phyloP scores from a whole-genome alignment of 2,888 invertebrate species.

The Phyllotreta cruciferae region DNA sequence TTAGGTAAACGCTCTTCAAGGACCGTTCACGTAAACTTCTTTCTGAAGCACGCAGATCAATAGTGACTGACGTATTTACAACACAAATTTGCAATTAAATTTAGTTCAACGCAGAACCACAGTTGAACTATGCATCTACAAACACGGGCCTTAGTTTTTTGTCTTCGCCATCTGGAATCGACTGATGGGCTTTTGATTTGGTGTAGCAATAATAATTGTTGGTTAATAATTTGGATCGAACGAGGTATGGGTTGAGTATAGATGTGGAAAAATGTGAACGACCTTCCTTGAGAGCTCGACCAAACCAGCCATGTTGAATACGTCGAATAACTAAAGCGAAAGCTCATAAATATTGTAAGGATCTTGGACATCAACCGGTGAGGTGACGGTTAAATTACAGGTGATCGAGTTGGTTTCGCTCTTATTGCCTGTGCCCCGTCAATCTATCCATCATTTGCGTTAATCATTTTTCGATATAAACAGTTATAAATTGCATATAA shows the following conservation, averaged over 20 bases:
- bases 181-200: neutral
- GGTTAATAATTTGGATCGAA: no score
- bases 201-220: no score
- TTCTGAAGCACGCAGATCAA: no score
- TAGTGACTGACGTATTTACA: no score
- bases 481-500: conserved; percentile 59
- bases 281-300: conserved; percentile 9
- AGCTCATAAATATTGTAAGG: conserved; percentile 46
- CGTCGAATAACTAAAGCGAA: conserved; percentile 36
- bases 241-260: neutral
- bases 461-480: conserved; percentile 61
- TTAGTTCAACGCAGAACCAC: no score
- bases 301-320: conserved; percentile 30
- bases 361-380: conserved; percentile 39
- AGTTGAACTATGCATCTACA: no score
- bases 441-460: conserved; percentile 59
- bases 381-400: conserved; percentile 61
- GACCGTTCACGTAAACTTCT: no score
- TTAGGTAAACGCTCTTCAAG: no score
- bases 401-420: conserved; percentile 57
- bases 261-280: conserved; percentile 9
- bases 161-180: neutral
- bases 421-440: conserved; percentile 54
- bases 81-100: no score
- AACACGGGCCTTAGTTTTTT: no score